Evolutionary conservation across 2,797 vertebrate genomes (phyloP).

Genomic region (Huso huso): DNA sequence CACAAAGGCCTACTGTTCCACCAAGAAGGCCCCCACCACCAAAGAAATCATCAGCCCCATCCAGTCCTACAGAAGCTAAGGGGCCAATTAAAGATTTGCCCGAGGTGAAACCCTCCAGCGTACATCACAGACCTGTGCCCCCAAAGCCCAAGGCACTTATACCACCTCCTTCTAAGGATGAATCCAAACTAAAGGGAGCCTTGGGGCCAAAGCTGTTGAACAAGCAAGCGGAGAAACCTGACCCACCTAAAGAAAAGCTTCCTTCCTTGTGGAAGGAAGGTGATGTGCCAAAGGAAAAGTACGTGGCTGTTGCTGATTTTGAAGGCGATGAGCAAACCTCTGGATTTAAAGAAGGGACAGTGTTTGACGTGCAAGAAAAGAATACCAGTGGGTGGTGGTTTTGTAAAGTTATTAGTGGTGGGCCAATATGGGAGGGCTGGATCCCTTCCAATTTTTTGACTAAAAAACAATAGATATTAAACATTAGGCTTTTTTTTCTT

Average conservation of each 20-base stretch:
- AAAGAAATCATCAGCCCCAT: constrained; percentile 65
- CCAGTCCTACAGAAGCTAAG: constrained; percentile 58
- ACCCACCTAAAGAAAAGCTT: constrained; percentile 64
- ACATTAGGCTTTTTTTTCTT: constrained; percentile 2
- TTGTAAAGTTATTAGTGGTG: constrained; percentile 80
- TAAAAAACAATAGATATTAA: constrained; percentile 76
- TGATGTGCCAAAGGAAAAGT: constrained; percentile 63
- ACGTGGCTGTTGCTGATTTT: constrained; percentile 87
- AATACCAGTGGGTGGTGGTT: constrained; percentile 95
- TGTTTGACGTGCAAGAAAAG: constrained; percentile 89
- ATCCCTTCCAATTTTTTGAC: constrained; percentile 96
- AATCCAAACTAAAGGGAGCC: constrained; percentile 59
- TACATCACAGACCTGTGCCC: constrained; percentile 66
- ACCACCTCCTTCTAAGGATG: constrained; percentile 46
- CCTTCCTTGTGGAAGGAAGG: constrained; percentile 60
- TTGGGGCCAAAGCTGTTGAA: constrained; percentile 60
- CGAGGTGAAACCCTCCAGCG: constrained; percentile 45
- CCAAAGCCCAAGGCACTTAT: constrained; percentile 72
- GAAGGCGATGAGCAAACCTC: constrained; percentile 87
- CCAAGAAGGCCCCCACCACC: constrained; percentile 91
- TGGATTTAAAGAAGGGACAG: constrained; percentile 85
- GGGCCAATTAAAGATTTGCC: constrained; percentile 49
- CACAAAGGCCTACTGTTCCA: constrained; percentile 70
- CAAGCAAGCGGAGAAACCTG: constrained; percentile 67
- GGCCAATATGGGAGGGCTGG: constrained; percentile 81